Evolutionary conservation across 1,140 invertebrate species (phyloP).

Genomic region (Aphelinus certus): DNA sequence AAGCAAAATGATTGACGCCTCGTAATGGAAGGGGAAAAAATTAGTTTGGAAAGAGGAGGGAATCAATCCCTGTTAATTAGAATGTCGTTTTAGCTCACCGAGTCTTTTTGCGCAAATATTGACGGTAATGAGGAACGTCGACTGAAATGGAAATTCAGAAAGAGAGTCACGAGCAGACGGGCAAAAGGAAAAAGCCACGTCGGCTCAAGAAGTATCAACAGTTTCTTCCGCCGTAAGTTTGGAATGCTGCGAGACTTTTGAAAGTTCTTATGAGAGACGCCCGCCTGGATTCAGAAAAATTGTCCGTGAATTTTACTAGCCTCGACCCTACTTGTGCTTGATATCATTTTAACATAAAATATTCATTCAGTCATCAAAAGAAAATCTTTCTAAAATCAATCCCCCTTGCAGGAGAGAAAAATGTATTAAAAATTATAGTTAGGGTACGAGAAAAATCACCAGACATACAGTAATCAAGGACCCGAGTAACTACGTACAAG

Average conservation of each 20-base stretch:
- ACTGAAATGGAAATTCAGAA: constrained; percentile 14
- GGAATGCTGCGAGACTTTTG: background rate
- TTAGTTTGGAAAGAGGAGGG: background rate
- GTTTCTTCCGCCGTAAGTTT: background rate
- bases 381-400: no score
- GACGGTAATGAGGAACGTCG: constrained; percentile 15
- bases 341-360: no score
- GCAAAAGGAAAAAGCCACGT: no score
- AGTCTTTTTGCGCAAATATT: constrained; percentile 31
- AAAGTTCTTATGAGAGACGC: background rate
- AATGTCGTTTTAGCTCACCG: constrained; percentile 13
- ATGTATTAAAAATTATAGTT: no score
- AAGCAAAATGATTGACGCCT: background rate
- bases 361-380: no score
- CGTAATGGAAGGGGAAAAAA: constrained; percentile 2
- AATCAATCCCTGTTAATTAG: constrained; percentile 34
- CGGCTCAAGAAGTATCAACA: background rate
- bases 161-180: background rate
- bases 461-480: no score
- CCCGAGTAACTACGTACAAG: no score
- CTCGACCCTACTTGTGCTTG: no score
- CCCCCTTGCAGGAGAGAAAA: no score
- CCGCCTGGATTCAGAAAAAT: background rate
- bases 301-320: no score
- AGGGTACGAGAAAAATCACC: no score